These are phyloP conservation scores for Epinephelus lanceolatus DNA, from an alignment of 2,113 vertebrate species.

Conservation along the genomic window DNA sequence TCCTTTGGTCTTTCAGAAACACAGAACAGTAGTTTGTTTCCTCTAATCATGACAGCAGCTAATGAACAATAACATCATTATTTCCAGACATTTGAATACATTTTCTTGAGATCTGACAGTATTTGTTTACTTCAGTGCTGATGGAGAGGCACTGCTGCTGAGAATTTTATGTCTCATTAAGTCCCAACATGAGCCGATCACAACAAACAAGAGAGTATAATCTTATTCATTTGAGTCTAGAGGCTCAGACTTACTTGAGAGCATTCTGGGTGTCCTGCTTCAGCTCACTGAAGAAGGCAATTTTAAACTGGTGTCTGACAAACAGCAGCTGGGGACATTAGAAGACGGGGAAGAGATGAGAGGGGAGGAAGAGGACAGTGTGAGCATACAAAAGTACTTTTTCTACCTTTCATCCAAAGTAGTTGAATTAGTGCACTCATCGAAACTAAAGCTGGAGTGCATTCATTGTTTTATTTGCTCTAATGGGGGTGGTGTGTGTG, in stretches of 20 bases:
- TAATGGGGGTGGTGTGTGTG: not conserved
- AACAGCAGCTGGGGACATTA: slow-evolving; percentile 91
- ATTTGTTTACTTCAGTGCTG: not conserved
- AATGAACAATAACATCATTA: not conserved
- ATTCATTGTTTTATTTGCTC: not conserved
- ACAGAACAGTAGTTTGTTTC: not conserved
- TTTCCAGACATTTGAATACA: not conserved
- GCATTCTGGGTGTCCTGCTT: slow-evolving; percentile 99
- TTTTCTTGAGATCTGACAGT: not conserved
- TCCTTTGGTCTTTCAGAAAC: too few relatives aligned
- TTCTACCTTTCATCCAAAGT: not conserved
- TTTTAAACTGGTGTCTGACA: slow-evolving; percentile 99
- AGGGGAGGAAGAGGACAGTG: not conserved
- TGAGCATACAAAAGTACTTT: not conserved
- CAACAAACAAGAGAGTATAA: not conserved
- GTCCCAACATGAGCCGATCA: not conserved
- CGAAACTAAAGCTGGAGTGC: not conserved
- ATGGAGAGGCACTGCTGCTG: not conserved
- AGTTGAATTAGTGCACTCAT: too few relatives aligned
- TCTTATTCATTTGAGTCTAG: not conserved
- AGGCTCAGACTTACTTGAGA: slow-evolving; percentile 90
- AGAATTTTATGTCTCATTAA: not conserved
- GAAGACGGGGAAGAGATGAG: not conserved
- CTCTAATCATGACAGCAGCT: not conserved
- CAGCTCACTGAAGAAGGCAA: slow-evolving; percentile 97